These are phyloP conservation scores for Actinernus sp. DNA, from an alignment of 92 coral and sea anemone species.

Conservation along the genomic window DNA sequence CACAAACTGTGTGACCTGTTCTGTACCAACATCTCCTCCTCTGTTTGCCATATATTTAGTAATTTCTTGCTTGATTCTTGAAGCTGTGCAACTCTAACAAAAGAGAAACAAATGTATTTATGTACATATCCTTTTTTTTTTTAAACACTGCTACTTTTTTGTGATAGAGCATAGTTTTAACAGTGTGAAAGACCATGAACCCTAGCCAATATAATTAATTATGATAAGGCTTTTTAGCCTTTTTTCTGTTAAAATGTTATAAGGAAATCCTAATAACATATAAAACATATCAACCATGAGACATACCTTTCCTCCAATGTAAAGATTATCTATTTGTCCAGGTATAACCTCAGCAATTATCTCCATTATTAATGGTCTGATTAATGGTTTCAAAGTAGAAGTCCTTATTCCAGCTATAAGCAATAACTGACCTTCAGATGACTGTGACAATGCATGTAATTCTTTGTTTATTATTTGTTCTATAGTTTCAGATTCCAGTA, in stretches of 20 bases:
- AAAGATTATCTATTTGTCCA: constrained; percentile 45
- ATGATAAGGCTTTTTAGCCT: too few species aligned
- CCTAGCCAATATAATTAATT: too few species aligned
- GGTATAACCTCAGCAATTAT: constrained; percentile 68
- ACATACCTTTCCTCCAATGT: constrained; percentile 67
- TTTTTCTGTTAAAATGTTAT: too few species aligned
- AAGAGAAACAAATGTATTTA: neutral
- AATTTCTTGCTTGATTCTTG: constrained; percentile 67
- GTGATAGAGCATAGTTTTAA: too few species aligned
- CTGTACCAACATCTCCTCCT: constrained; percentile 34
- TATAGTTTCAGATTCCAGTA: constrained; percentile 74
- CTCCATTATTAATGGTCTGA: constrained; percentile 75
- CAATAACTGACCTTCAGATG: constrained; percentile 86
- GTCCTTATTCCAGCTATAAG: constrained; percentile 54
- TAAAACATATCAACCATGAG: too few species aligned
- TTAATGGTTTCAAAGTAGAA: constrained; percentile 50
- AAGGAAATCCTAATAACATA: too few species aligned
- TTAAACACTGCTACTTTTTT: too few species aligned
- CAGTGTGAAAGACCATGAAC: too few species aligned
- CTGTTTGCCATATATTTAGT: constrained; percentile 53
- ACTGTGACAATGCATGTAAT: constrained; percentile 53
- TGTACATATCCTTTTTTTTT: too few species aligned
- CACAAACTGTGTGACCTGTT: constrained; percentile 67
- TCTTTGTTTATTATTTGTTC: constrained; percentile 74
- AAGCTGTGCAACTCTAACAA: constrained; percentile 60